Percentiles rank a stretch among this genome's conserved stretches.
phyloP scores from a whole-genome alignment of 2,888 invertebrate genomes.

The Eristalinus sepulchralis region DNA sequence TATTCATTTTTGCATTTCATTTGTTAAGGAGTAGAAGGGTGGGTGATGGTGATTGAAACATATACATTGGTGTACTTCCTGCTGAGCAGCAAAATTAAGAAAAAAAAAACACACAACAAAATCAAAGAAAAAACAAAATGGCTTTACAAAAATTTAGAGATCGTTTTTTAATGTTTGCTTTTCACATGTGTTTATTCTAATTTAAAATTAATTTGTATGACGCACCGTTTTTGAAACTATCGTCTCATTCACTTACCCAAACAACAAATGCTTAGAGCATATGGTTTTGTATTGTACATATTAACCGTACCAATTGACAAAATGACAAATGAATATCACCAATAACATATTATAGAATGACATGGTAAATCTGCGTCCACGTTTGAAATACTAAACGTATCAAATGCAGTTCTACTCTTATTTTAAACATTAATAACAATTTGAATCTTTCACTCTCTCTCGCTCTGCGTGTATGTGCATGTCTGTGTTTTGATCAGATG shows the following conservation, averaged over 20 bases:
- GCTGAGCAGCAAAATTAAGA: background rate
- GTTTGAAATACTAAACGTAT: conserved; percentile 23
- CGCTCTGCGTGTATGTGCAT: conserved; percentile 46
- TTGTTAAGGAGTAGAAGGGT: background rate
- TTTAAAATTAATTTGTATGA: conserved; percentile 32
- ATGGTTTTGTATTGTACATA: conserved; percentile 6
- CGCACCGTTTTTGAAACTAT: conserved; percentile 53
- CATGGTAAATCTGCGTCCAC: conserved; percentile 13
- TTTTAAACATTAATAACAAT: conserved; percentile 32
- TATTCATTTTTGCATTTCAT: background rate
- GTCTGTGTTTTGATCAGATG: conserved; percentile 68
- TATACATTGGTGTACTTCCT: background rate
- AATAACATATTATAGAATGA: conserved; percentile 40
- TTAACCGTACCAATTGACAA: conserved; percentile 65
- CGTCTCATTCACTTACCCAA: conserved; percentile 24
- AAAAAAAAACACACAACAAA: conserved; percentile 1
- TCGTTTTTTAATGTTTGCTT: conserved; percentile 11
- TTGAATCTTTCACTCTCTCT: conserved; percentile 33
- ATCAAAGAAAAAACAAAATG: background rate
- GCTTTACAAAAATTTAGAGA: conserved; percentile 26
- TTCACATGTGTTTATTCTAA: conserved; percentile 44
- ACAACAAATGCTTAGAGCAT: conserved; percentile 35
- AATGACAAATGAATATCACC: conserved; percentile 70
- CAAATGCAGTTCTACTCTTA: conserved; percentile 37
- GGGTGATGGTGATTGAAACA: background rate